These are phyloP conservation scores for Pogonophryne albipinna DNA, from an alignment of 2,797 vertebrate genomes.

Conservation along the genomic window DNA sequence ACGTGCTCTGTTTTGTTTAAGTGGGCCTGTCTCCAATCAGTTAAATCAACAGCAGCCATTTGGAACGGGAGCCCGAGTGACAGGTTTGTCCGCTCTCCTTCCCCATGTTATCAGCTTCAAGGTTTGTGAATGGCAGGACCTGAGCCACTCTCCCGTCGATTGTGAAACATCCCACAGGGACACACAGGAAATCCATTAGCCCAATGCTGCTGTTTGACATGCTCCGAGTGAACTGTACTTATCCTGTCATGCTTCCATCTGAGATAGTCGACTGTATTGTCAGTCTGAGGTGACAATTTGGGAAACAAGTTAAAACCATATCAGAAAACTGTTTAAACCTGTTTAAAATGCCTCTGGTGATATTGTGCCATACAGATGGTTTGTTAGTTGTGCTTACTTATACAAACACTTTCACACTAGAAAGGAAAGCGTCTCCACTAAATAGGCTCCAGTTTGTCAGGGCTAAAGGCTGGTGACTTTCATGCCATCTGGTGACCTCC, in stretches of 20 bases:
- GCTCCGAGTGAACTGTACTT: slow-evolving; percentile 71
- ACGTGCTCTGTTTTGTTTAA: slow-evolving; percentile 78
- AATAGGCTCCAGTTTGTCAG: slow-evolving; percentile 58
- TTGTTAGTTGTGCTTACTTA: background rate
- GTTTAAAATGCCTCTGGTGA: background rate
- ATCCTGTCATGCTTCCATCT: slow-evolving; percentile 60
- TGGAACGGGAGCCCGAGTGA: slow-evolving; percentile 70
- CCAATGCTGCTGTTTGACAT: slow-evolving; percentile 73
- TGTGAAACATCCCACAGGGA: slow-evolving; percentile 70
- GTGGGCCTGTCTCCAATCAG: slow-evolving; percentile 81
- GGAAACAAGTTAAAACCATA: slow-evolving; percentile 20
- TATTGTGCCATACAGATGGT: background rate
- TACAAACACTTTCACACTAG: slow-evolving; percentile 47
- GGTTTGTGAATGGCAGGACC: slow-evolving; percentile 77
- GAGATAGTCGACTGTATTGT: slow-evolving; percentile 39
- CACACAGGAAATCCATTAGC: slow-evolving; percentile 78
- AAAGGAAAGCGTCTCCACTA: slow-evolving; percentile 50
- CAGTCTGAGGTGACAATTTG: slow-evolving; percentile 11
- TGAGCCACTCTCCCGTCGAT: slow-evolving; percentile 73
- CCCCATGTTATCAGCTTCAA: slow-evolving; percentile 66
- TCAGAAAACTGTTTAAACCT: background rate
- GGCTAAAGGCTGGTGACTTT: slow-evolving; percentile 75
- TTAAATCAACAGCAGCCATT: slow-evolving; percentile 78
- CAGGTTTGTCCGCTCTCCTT: slow-evolving; percentile 70
- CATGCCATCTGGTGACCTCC: slow-evolving; percentile 83